Base-by-base conservation (phyloP, 37 sponge, comb jelly and placozoan genomes). In the Beroe forskalii region DNA sequence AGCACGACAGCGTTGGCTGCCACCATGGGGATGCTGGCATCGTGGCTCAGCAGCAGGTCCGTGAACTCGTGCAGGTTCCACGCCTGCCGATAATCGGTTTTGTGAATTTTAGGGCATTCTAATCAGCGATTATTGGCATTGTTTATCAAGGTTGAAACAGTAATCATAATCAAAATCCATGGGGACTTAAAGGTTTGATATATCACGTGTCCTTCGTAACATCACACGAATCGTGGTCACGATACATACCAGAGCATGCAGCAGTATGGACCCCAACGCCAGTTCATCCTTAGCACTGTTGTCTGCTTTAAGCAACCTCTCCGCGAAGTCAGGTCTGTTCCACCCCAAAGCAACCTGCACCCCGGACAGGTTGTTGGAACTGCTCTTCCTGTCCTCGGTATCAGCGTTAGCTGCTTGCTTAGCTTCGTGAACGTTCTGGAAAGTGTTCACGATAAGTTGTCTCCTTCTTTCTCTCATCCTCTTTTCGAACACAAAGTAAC, bases 251-350 rank as follows among this genome's bases (percentile, higher is more conserved):
- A 80, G 55, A 43, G 55, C 55, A 44, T 80, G 86, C 31, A 80
- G 37, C 25, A 44, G 55, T 17, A 80, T 44, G 30, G 55, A 80
- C 8, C 86, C 86, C 27, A 80, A 48, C 24, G 86, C 86, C 35
- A 38, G 8, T 38, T 80, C 55, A 43, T 80, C 86, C 27, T 80
- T 80, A 37, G 28, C 40, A 39, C 40, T 38, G 55, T 32, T 41
- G 27, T 80, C 86, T 48, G 86, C 37, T n/a, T 80, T 80, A 0
- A 80, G 86, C 3, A 80, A 48, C 17, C 40, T 41, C 86, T 80
- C 86, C 2, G 86, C 86, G 42, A 80, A 80, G 55, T 80, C 86
- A 19, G 86, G 86, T 80, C 86, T 41, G 86, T 80, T 80, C 86
- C 86, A 80, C 3, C 86, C 86, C n/a, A 80, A 48, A n/a, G 86